Conservation (phyloP, 2,797 vertebrate species). For the Fistularia commersonii region DNA sequence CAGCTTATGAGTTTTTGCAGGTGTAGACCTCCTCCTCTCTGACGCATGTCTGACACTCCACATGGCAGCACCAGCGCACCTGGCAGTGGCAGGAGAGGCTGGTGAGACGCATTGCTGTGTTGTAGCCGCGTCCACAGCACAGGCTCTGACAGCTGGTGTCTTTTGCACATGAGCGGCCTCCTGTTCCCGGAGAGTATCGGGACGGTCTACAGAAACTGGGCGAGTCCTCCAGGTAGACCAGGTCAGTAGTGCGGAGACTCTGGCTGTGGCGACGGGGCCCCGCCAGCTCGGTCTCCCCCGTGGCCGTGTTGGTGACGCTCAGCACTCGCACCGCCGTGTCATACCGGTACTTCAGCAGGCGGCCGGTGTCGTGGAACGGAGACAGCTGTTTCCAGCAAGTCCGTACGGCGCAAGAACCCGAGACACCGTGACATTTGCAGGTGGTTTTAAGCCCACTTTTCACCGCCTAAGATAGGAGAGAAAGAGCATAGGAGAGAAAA, state of each 20-base stretch:
- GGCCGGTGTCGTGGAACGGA: constrained; percentile 90
- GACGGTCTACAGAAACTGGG: constrained; percentile 95
- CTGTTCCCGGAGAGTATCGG: constrained; percentile 88
- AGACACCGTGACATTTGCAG: constrained; percentile 97
- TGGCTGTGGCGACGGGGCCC: constrained; percentile 70
- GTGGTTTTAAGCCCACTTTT: constrained; percentile 95
- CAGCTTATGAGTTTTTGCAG: constrained; percentile 80
- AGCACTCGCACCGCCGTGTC: constrained; percentile 86
- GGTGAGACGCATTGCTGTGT: constrained; percentile 90
- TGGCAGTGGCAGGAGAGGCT: constrained; percentile 96
- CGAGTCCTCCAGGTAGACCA: constrained; percentile 94
- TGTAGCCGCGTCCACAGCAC: constrained; percentile 94
- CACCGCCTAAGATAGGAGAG: constrained; percentile 78
- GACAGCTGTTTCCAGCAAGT: constrained; percentile 99
- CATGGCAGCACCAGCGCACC: constrained; percentile 98
- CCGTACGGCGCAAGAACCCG: constrained; percentile 91
- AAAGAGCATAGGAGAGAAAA: neutral
- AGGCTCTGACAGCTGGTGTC: constrained; percentile 92
- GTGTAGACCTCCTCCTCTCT: constrained; percentile 94
- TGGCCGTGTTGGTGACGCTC: constrained; percentile 89
- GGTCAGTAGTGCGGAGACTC: constrained; percentile 76
- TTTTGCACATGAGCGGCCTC: constrained; percentile 85
- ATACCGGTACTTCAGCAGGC: constrained; percentile 87
- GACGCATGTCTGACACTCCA: constrained; percentile 95
- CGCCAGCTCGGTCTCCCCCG: constrained; percentile 86